Evolutionary conservation across 2,113 vertebrate species (phyloP).

Genomic region (Tetrax tetrax): DNA sequence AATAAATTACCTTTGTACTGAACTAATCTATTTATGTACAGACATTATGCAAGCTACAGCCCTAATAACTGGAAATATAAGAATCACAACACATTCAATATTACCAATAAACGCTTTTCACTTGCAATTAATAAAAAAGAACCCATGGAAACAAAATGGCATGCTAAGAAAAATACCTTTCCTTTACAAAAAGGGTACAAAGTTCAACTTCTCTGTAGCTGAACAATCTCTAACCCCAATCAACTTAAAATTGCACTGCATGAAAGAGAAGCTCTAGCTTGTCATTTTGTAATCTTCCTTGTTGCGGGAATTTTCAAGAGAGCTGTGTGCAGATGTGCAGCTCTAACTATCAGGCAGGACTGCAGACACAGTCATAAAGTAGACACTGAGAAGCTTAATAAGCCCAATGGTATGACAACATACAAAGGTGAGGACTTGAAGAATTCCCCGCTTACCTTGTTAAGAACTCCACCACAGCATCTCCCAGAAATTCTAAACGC

Average conservation of each 20-base stretch:
- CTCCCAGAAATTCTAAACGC: constrained; percentile 96
- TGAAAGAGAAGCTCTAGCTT: constrained; percentile 54
- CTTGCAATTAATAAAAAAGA: constrained; percentile 36
- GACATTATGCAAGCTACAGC: background rate
- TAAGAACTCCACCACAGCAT: constrained; percentile 98
- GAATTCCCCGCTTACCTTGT: constrained; percentile 85
- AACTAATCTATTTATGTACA: background rate
- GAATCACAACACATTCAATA: background rate
- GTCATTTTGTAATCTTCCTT: constrained; percentile 58
- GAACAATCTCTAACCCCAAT: constrained; percentile 39
- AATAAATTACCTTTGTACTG: background rate
- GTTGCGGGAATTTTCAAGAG: constrained; percentile 42
- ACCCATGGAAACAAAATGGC: constrained; percentile 62
- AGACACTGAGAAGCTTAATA: background rate
- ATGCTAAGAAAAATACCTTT: constrained; percentile 62
- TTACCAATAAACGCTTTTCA: constrained; percentile 50
- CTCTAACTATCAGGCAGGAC: background rate
- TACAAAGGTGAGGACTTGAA: background rate
- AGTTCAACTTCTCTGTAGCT: constrained; percentile 36
- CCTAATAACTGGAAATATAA: background rate
- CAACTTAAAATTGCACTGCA: constrained; percentile 59
- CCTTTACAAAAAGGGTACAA: constrained; percentile 48
- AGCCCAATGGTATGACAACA: background rate
- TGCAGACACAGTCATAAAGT: background rate
- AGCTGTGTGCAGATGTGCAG: background rate